Evolutionary conservation across 1,140 invertebrate species (phyloP).

Genomic region (Drosophila suzukii): DNA sequence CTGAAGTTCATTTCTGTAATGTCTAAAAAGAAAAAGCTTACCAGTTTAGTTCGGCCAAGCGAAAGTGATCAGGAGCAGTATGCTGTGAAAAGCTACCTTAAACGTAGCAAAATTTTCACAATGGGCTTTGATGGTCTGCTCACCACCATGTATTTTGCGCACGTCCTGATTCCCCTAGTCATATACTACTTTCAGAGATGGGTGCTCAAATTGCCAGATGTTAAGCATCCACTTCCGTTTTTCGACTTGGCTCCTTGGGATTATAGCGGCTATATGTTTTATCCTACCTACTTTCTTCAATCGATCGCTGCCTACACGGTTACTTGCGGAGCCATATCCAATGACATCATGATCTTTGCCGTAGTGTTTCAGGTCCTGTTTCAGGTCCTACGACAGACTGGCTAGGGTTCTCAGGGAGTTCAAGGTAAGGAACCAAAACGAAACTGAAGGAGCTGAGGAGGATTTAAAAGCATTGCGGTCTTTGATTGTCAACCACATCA

Average conservation of each 20-base stretch:
- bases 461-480: conserved; percentile 36
- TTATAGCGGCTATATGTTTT: conserved; percentile 35
- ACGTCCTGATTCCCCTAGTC: conserved; percentile 35
- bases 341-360: conserved; percentile 57
- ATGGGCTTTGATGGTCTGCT: conserved; percentile 29
- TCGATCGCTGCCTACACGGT: conserved; percentile 47
- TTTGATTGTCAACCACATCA: conserved; percentile 53
- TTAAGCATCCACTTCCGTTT: conserved; percentile 47
- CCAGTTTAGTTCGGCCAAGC: conserved; percentile 4
- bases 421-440: neutral
- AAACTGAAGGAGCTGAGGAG: neutral
- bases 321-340: conserved; percentile 48
- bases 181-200: conserved; percentile 24
- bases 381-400: conserved; percentile 65
- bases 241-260: conserved; percentile 47
- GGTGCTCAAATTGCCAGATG: conserved; percentile 8
- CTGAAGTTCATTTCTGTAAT: conserved; percentile 52
- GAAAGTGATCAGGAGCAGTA: conserved; percentile 23
- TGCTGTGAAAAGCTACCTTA: conserved; percentile 19
- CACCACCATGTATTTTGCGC: conserved; percentile 36
- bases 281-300: conserved; percentile 43
- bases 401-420: conserved; percentile 24
- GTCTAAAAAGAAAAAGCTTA: conserved; percentile 30
- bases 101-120: conserved; percentile 15
- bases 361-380: conserved; percentile 61